phyloP scores from a whole-genome alignment of 2,113 vertebrate species.

The Varanus salvator region DNA sequence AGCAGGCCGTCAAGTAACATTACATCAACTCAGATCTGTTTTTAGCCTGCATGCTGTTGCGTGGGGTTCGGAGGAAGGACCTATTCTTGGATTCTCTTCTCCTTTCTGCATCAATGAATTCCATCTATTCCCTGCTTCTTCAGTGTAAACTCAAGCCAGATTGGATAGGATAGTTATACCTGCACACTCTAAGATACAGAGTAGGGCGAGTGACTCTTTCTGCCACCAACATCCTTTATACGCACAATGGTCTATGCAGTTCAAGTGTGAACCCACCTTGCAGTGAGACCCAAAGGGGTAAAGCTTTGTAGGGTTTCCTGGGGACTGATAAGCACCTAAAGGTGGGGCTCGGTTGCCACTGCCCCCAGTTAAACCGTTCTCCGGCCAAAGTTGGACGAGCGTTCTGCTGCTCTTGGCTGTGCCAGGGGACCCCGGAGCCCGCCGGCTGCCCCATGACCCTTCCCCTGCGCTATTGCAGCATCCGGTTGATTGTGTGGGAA shows the following conservation, averaged over 20 bases:
- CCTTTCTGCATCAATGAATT: not conserved
- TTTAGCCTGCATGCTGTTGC: not conserved
- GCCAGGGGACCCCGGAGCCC: too few relatives aligned
- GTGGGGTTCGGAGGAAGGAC: too few relatives aligned
- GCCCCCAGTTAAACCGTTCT: not conserved
- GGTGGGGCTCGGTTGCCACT: not conserved
- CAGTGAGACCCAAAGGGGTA: too few relatives aligned
- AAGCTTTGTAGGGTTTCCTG: not conserved
- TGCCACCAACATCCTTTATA: not conserved
- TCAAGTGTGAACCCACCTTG: not conserved
- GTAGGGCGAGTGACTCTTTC: too few relatives aligned
- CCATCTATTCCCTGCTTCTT: too few relatives aligned
- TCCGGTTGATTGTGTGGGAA: not conserved
- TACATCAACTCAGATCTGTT: not conserved
- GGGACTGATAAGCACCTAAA: not conserved
- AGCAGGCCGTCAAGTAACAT: not conserved
- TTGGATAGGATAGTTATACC: not conserved
- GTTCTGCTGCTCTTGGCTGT: not conserved
- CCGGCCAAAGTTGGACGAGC: not conserved
- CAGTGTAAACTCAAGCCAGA: too few relatives aligned
- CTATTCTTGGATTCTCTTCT: too few relatives aligned
- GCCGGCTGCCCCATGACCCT: too few relatives aligned
- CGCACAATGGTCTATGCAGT: too few relatives aligned
- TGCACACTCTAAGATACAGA: too few relatives aligned
- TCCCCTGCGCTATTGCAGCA: too few relatives aligned